Base-by-base conservation (phyloP, 2,797 vertebrate species). In the Chlorospingus flavigularis region DNA sequence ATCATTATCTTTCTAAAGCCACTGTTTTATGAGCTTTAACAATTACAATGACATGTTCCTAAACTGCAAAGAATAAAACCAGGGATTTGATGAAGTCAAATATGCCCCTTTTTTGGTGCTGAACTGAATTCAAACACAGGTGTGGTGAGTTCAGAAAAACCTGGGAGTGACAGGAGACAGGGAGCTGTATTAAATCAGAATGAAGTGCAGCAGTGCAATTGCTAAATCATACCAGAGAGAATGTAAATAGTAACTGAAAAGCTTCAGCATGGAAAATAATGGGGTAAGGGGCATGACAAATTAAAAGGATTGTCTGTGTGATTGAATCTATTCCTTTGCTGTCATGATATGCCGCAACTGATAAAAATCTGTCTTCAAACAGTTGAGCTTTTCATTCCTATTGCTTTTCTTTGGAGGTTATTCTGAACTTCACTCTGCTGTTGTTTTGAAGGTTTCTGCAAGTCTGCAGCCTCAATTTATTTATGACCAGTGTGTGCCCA, bases 371-470 rank as follows among this genome's bases (percentile, higher is more conserved):
- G 30, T 55, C 73, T 86, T 88, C 40, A 77, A 89, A 82, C n/a
- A n/a, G 28, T 33, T 45, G 57, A 50, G 18, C 10, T 82, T 87
- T 88, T 86, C 55, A 68, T 81, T 93, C 62, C 47, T 8, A 6
- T 86, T 92, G 21, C 58, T 81, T 68, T 50, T 83, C 33, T 75
- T 73, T 28, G 51, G 43, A 95, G 43, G 51, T 82, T 93, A 51
- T 73, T 80, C 62, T 88, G 90, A 95, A 73, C 92, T 72, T 91
- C 51, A 60, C 9, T 75, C n/a, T 88, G 58, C 78, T 89, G 61
- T 33, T 94, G 74, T 90, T 94, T 90, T 72, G 58, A 81, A 93
- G 81, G 73, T 57, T 93, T 84, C 88, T 95, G 39, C 42, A 79
- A 63, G 45, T 76, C 76, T 86, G 47, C 66, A 90, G 71, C 37